Evolutionary conservation across 23 tunicate genomes (phyloP), one percentile per base, ranked within the genome.

Genomic region (Aplidium turbinatum): DNA sequence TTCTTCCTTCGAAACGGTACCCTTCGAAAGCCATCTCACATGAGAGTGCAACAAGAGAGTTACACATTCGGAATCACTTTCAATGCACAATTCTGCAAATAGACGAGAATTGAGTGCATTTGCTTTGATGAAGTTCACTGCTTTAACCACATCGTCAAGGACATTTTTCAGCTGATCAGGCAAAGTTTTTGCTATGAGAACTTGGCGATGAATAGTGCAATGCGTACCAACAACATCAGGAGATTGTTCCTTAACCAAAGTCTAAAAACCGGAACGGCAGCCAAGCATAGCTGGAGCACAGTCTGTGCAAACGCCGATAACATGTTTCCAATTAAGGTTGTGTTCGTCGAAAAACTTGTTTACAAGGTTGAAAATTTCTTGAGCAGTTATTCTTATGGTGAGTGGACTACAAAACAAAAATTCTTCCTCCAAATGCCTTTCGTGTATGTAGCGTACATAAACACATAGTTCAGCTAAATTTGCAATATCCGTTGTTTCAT

Each of bases 271-370:
- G 28, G 87, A 82, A 13, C 50, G 72, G 51, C 79, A 72, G 35
- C 87, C 80, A 73, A 82, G 78, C 87, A 72, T 82, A 22, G 87
- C 78, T 63, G 87, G 74, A 60, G 87, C 87, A 50, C 87, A 73
- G 62, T 73, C 63, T 32, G 87, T 82, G 73, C 87, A 82, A 60
- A 84, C 69, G 35, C 90, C 90, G 33, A 83, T 64, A 47, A 83
- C 58, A 0, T 68, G 69, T 57, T 76, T 38, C 82, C 90, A 76
- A 31, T 67, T 46, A 32, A 84, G 77, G 46, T 73, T 2, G 33
- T 82, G 80, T 32, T 61, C 35, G 27, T 74, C 81, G 35, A 82
- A 82, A 82, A 82, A 82, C 63, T 32, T 47, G 62, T 75, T 74
- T 65, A 60, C 31, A 16, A 13, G 1, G 11, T 5, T 58, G 63